A percentile compares a stretch with the other conserved stretches of the same genome.
Evolutionary conservation across 2,113 vertebrate species (phyloP).

Genomic region (Poeciliopsis occidentalis): DNA sequence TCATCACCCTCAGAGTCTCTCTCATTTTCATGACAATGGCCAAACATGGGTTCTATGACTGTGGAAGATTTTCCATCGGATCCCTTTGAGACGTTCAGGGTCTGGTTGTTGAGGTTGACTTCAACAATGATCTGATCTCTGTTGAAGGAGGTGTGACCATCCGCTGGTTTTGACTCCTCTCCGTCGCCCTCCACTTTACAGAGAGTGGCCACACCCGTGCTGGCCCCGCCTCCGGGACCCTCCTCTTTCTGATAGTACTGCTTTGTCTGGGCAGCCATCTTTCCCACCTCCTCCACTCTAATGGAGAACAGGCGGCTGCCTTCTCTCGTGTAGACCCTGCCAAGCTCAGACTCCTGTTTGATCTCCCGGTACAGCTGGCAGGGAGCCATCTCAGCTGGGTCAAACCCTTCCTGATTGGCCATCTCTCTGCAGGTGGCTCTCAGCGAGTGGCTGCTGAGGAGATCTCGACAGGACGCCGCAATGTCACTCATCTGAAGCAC

Average conservation of each 20-base stretch:
- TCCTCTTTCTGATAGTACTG: conserved; percentile 90
- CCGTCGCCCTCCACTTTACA: conserved; percentile 84
- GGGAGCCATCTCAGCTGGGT: conserved; percentile 32
- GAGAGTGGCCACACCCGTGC: conserved; percentile 41
- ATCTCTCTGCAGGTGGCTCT: conserved; percentile 78
- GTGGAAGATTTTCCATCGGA: conserved; percentile 81
- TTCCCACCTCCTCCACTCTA: conserved; percentile 83
- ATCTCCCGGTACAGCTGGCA: conserved; percentile 88
- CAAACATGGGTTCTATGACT: conserved; percentile 63
- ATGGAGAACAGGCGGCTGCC: conserved; percentile 87
- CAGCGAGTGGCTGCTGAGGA: conserved; percentile 88
- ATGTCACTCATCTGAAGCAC: conserved; percentile 95
- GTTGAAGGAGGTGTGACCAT: conserved; percentile 82
- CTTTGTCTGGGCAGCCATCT: conserved; percentile 70
- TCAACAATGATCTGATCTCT: conserved; percentile 96
- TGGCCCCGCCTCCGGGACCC: conserved; percentile 30
- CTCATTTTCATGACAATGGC: conserved; percentile 66
- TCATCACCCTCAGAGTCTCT: conserved; percentile 81
- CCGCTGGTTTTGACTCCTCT: conserved; percentile 78
- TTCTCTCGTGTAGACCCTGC: conserved; percentile 87
- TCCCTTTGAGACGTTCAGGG: conserved; percentile 93
- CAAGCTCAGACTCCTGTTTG: conserved; percentile 89
- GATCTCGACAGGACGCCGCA: conserved; percentile 89
- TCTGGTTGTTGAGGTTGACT: conserved; percentile 98
- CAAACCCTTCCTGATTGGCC: conserved; percentile 75